Percentiles rank a stretch among this genome's conserved stretches.
Conservation (phyloP, 2,888 invertebrate species). For the Ptilodon capucinus region DNA sequence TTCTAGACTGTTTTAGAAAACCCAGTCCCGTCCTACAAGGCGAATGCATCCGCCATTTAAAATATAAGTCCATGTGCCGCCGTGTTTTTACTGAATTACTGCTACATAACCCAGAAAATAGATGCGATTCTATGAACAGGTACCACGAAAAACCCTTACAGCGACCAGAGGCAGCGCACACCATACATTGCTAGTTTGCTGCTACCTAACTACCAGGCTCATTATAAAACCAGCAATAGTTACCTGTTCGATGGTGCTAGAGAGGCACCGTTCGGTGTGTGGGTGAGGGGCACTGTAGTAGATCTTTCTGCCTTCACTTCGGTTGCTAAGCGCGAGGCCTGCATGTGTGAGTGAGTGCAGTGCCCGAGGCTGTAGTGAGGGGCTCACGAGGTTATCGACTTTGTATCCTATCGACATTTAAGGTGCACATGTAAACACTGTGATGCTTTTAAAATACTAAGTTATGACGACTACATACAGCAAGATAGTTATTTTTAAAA, state of each 20-base stretch:
- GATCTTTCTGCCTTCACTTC: slow-evolving; percentile 76
- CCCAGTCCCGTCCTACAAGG: slow-evolving; percentile 59
- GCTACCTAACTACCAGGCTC: fast-evolving
- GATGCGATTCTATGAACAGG: slow-evolving; percentile 61
- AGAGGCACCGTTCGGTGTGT: slow-evolving; percentile 23
- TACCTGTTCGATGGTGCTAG: slow-evolving; percentile 1
- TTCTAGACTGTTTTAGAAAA: slow-evolving; percentile 66
- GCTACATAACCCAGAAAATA: slow-evolving; percentile 72
- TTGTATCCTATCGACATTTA: slow-evolving; percentile 18
- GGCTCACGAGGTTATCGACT: slow-evolving; percentile 27
- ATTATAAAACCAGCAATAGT: slow-evolving; percentile 35
- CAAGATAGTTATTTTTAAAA: no score
- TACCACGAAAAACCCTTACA: slow-evolving; percentile 27
- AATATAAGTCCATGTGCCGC: slow-evolving; percentile 59
- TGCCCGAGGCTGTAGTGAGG: slow-evolving; percentile 59
- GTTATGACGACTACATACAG: no score
- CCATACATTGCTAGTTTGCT: slow-evolving; percentile 31
- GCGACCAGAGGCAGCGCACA: background rate
- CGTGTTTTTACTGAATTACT: slow-evolving; percentile 67
- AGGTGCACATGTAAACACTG: slow-evolving; percentile 1
- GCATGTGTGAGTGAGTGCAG: slow-evolving; percentile 70
- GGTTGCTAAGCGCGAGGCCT: slow-evolving; percentile 65
- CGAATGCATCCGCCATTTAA: slow-evolving; percentile 67
- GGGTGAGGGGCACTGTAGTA: slow-evolving; percentile 45
- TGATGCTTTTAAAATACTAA: no score